Evolutionary conservation across 2,888 invertebrate species (phyloP).

Genomic region (Embidobia sp.): DNA sequence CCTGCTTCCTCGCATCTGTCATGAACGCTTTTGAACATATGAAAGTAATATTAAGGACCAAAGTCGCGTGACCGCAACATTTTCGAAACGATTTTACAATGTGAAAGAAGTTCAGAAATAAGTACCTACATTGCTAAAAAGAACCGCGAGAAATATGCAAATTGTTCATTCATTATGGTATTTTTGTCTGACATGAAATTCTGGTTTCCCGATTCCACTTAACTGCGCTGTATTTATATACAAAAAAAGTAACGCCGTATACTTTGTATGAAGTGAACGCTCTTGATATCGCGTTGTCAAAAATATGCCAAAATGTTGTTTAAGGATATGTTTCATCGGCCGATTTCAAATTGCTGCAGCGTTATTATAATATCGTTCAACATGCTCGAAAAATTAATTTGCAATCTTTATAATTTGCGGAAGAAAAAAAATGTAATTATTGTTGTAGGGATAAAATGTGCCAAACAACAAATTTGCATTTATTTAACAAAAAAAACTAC

Average conservation of each 20-base stretch:
- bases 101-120: slow-evolving; percentile 61
- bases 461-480: too few species aligned
- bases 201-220: slow-evolving; percentile 55
- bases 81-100: slow-evolving; percentile 62
- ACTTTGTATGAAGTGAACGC: slow-evolving; percentile 45
- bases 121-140: slow-evolving; percentile 58
- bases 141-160: slow-evolving; percentile 62
- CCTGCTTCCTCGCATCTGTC: slow-evolving; percentile 61
- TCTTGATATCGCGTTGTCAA: slow-evolving; percentile 37
- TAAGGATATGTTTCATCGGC: slow-evolving; percentile 19
- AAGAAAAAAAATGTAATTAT: too few species aligned
- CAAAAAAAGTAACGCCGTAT: slow-evolving; percentile 29
- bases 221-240: slow-evolving; percentile 47
- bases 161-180: slow-evolving; percentile 61
- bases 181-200: slow-evolving; percentile 60
- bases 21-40: slow-evolving; percentile 58
- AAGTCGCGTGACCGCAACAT: slow-evolving; percentile 65
- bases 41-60: slow-evolving; percentile 63
- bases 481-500: too few species aligned
- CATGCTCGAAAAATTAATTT: too few species aligned
- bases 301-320: slow-evolving; percentile 46
- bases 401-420: too few species aligned
- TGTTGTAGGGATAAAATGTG: too few species aligned
- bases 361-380: too few species aligned
- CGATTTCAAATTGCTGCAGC: slow-evolving; percentile 9